A percentile compares a stretch with the other conserved stretches of the same genome.
Conservation (phyloP, 2,888 invertebrate genomes). For the Perizoma flavofasciatum region DNA sequence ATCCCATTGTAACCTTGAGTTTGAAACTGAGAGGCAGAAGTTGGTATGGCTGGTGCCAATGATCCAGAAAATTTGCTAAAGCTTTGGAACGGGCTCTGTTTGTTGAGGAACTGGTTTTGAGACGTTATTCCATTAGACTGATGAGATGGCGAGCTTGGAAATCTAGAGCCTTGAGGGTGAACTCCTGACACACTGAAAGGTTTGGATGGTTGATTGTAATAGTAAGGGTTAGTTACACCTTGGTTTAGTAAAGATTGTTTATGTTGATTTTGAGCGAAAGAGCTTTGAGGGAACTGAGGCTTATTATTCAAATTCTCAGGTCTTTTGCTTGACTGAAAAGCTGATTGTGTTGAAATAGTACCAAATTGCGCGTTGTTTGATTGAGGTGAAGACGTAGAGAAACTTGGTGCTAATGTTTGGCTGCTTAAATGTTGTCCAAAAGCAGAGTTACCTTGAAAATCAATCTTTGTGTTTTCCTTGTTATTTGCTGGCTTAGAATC, state of each 20-base stretch:
- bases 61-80: constrained; percentile 39
- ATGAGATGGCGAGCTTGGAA: constrained; percentile 50
- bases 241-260: constrained; percentile 46
- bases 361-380: constrained; percentile 13
- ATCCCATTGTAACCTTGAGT: constrained; percentile 47
- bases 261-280: constrained; percentile 20
- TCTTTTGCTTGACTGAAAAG: constrained; percentile 7
- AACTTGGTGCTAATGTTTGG: constrained; percentile 18
- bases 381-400: constrained; percentile 22
- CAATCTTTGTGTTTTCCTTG: constrained; percentile 18
- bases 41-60: constrained; percentile 33
- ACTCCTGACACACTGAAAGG: constrained; percentile 49
- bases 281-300: constrained; percentile 19
- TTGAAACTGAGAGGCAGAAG: constrained; percentile 33
- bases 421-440: constrained; percentile 22
- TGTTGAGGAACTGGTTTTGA: constrained; percentile 24
- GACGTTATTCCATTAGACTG: constrained; percentile 47
- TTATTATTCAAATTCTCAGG: constrained; percentile 9
- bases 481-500: constrained; percentile 16
- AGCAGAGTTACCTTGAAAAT: constrained; percentile 20
- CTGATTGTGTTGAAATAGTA: constrained; percentile 8
- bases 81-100: constrained; percentile 34
- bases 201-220: constrained; percentile 61
- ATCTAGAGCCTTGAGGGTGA: constrained; percentile 41
- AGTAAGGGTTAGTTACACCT: constrained; percentile 56